Evolutionary conservation across 37 sponge, comb jelly and placozoan genomes (phyloP).

Genomic region (Amphimedon queenslandica): DNA sequence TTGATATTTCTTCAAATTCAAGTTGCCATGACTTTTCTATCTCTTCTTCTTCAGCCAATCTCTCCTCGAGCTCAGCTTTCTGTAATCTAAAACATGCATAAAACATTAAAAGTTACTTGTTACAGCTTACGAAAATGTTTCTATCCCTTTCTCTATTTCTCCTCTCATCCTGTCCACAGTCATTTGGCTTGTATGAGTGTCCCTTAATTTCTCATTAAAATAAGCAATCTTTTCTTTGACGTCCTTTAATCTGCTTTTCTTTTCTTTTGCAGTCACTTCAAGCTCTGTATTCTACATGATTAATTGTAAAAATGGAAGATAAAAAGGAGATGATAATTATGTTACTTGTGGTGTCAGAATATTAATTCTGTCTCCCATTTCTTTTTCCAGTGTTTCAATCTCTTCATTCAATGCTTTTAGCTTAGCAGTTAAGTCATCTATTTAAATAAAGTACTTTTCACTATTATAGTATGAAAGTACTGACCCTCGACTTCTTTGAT

Average conservation of each 20-base stretch:
- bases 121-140: slow-evolving; percentile 29
- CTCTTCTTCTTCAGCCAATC: slow-evolving; percentile 12
- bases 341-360: slow-evolving; percentile 5
- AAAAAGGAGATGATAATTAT: neutral
- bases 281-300: neutral
- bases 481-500: neutral
- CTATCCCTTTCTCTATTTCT: slow-evolving; percentile 10
- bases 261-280: slow-evolving; percentile 17
- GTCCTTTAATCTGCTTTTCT: neutral
- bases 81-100: slow-evolving; percentile 3
- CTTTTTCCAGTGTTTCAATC: slow-evolving; percentile 4
- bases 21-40: slow-evolving; percentile 31
- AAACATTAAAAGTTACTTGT: neutral
- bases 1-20: slow-evolving; percentile 42
- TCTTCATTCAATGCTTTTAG: slow-evolving; percentile 11
- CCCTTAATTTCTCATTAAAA: slow-evolving; percentile 19
- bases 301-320: neutral
- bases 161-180: slow-evolving; percentile 33
- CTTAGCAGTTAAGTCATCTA: neutral
- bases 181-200: slow-evolving; percentile 20
- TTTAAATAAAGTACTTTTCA: neutral
- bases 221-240: neutral
- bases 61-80: slow-evolving; percentile 14
- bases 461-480: neutral
- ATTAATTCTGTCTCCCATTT: slow-evolving; percentile 7